phyloP scores from a whole-genome alignment of 2,888 invertebrate species.

The Idaea dimidiata region DNA sequence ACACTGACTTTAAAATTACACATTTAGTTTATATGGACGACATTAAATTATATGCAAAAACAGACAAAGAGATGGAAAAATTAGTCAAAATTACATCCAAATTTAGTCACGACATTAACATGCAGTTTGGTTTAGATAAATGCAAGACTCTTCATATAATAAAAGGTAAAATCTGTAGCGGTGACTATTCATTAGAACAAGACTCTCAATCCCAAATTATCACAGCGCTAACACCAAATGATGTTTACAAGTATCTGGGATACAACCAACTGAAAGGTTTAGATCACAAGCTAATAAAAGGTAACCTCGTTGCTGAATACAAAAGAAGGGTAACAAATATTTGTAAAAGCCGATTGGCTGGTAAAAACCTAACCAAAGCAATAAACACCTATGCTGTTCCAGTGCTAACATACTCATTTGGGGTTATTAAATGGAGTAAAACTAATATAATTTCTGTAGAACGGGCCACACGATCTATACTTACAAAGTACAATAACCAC shows the following conservation, averaged over 20 bases:
- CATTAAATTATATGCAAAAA: neutral
- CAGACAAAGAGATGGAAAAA: neutral
- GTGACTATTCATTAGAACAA: neutral
- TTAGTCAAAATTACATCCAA: neutral
- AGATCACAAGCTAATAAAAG: neutral
- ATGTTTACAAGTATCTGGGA: neutral
- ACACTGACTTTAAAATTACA: neutral
- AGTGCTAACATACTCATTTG: slow-evolving; percentile 11
- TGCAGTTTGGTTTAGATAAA: slow-evolving; percentile 2
- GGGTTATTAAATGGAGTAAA: slow-evolving; percentile 11
- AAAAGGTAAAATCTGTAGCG: neutral
- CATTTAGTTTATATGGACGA: slow-evolving; percentile 1
- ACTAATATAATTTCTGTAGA: slow-evolving; percentile 15
- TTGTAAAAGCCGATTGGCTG: neutral
- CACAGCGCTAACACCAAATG: neutral
- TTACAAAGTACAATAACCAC: slow-evolving; percentile 9
- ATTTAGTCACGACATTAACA: neutral
- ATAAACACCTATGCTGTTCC: slow-evolving; percentile 12
- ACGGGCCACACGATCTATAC: slow-evolving; percentile 12
- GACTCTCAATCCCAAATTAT: neutral
- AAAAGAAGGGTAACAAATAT: neutral
- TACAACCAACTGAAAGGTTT: neutral
- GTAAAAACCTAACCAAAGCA: slow-evolving; percentile 5
- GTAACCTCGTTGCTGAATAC: neutral
- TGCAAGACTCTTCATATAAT: neutral